phyloP scores from a whole-genome alignment of 2,888 invertebrate species.

The Hydraecia micacea region DNA sequence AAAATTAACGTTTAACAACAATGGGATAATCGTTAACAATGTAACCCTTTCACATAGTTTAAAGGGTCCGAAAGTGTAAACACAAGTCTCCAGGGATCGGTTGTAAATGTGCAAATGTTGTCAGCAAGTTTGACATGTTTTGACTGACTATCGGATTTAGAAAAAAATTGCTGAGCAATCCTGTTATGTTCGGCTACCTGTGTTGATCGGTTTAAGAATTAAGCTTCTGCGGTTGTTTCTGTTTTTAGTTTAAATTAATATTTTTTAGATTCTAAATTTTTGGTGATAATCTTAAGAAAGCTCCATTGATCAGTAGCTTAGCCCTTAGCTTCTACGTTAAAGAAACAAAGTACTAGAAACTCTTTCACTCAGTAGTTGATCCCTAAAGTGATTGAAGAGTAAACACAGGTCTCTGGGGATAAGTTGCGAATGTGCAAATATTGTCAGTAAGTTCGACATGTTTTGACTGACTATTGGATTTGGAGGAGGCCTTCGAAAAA shows the following conservation, averaged over 20 bases:
- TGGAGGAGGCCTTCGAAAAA: neutral
- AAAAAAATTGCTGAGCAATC: conserved; percentile 81
- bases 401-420: conserved; percentile 74
- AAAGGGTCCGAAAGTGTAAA: conserved; percentile 76
- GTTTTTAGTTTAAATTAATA: neutral
- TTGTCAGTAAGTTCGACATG: conserved; percentile 84
- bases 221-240: conserved; percentile 7
- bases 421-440: conserved; percentile 76
- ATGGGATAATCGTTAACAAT: conserved; percentile 71
- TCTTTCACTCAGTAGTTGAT: neutral
- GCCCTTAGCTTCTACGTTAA: neutral
- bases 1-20: conserved; percentile 67
- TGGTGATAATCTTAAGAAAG: neutral
- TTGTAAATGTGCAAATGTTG: conserved; percentile 79
- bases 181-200: conserved; percentile 80
- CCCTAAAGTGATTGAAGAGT: neutral
- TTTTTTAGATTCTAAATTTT: neutral
- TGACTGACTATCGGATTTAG: conserved; percentile 83
- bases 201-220: conserved; percentile 61
- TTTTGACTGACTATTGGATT: conserved; percentile 82
- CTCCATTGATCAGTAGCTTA: neutral
- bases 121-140: conserved; percentile 86
- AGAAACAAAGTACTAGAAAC: neutral
- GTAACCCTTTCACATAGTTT: conserved; percentile 79
- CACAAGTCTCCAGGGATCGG: conserved; percentile 77